Evolutionary conservation across 2,797 vertebrate species (phyloP).

Genomic region (Aeoliscus strigatus): DNA sequence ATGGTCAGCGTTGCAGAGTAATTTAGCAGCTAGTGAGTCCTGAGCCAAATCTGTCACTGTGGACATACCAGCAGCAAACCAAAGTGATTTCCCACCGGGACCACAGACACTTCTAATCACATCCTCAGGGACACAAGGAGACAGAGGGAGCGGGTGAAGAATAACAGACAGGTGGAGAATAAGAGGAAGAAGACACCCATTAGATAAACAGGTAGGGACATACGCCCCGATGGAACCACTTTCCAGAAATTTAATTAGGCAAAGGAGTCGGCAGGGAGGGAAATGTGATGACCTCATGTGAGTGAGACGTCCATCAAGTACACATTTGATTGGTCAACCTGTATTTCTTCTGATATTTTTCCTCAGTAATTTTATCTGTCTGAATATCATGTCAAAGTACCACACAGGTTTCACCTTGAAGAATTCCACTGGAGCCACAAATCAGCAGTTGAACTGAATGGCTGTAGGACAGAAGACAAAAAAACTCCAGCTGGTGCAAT

Average conservation of each 20-base stretch:
- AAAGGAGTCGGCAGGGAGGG: conserved; percentile 1
- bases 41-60: conserved; percentile 54
- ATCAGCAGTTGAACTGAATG: conserved; percentile 4
- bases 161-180: conserved; percentile 45
- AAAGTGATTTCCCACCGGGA: conserved; percentile 57
- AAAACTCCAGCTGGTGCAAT: background rate
- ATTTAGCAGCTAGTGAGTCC: conserved; percentile 52
- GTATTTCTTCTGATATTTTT: background rate
- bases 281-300: conserved; percentile 2
- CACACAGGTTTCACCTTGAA: conserved; percentile 2
- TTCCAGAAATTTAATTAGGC: conserved; percentile 35
- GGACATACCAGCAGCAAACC: conserved; percentile 41
- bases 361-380: conserved; percentile 17
- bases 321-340: conserved; percentile 17
- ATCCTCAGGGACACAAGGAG: conserved; percentile 55
- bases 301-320: conserved; percentile 2
- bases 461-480: conserved; percentile 5
- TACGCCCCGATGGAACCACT: conserved; percentile 18
- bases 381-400: background rate
- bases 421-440: conserved; percentile 8
- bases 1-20: conserved; percentile 37
- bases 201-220: conserved; percentile 45
- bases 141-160: conserved; percentile 29
- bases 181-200: conserved; percentile 40
- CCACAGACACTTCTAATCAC: conserved; percentile 57